Evolutionary conservation across 1,140 invertebrate genomes (phyloP).

Genomic region (Drosophila tristis): DNA sequence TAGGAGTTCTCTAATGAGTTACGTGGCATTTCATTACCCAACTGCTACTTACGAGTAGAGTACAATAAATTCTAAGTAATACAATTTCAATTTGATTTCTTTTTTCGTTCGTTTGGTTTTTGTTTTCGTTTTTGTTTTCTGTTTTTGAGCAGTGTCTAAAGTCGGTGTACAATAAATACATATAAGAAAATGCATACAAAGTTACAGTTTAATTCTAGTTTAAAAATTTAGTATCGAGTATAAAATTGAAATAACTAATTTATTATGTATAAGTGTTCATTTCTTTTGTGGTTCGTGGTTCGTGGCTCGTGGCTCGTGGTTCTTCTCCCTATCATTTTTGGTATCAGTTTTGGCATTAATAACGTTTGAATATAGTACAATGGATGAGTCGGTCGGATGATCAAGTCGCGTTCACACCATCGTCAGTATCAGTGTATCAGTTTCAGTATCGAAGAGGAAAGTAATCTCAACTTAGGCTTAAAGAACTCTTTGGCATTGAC

Average conservation of each 20-base stretch:
- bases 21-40: slow-evolving; percentile 13
- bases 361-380: slow-evolving; percentile 51
- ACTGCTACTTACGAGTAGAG: slow-evolving; percentile 26
- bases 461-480: slow-evolving; percentile 67
- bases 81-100: slow-evolving; percentile 24
- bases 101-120: slow-evolving; percentile 33
- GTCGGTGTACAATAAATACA: slow-evolving; percentile 69
- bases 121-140: background rate
- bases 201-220: slow-evolving; percentile 74
- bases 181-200: slow-evolving; percentile 79
- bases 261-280: slow-evolving; percentile 30
- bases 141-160: slow-evolving; percentile 54
- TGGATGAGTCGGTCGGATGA: slow-evolving; percentile 35
- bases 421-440: too few relatives aligned
- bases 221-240: slow-evolving; percentile 78
- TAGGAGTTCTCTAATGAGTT: slow-evolving; percentile 45
- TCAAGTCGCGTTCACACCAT: too few relatives aligned
- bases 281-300: slow-evolving; percentile 8
- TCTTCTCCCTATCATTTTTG: slow-evolving; percentile 11
- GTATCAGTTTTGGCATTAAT: slow-evolving; percentile 40
- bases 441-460: slow-evolving; percentile 38
- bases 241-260: slow-evolving; percentile 80
- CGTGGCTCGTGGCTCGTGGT: slow-evolving; percentile 14
- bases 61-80: slow-evolving; percentile 42
- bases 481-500: slow-evolving; percentile 74